Base-by-base conservation (phyloP, 1,140 invertebrate species). In the Bombus waltoni region DNA sequence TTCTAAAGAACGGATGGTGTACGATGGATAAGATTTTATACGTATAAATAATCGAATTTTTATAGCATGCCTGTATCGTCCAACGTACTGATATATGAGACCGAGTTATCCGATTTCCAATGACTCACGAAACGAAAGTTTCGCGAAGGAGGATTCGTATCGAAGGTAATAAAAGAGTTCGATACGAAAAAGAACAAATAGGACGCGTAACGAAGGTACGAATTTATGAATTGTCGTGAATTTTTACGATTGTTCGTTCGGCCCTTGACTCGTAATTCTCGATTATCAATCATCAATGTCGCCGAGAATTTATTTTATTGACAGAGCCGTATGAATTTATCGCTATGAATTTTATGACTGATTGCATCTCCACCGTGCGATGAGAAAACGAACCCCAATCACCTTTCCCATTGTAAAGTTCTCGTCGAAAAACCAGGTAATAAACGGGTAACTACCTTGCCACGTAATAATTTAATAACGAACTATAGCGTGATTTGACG, bases 281-380 rank as follows among this genome's bases (percentile, higher is more conserved):
- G 25, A 79, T 78, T 78, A n/a, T 47, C 65, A 35, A 79, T 78
- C 65, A 40, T 44, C 1, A 35, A 78, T 10, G n/a, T 66, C 40
- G 15, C 1, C 0, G 18, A 25, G 1, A 28, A 66, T 44, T 78
- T 57, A 66, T 44, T 13, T 8, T 22, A 53, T 53, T 53, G 47
- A 22, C 47, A 53, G 47, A 53, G 47, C 1, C 47, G 6, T n/a
- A 78, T 65, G 6, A 22, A 80, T 68, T 70, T 47, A 38, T 40
- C 22, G 22, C 10, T 22, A 15, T 3, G 3, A 35, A 40, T 35
- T 68, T 79, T 68, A 70, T 8, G 32, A 40, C 32, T 11, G 18
- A 70, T 70, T 70, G 44, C 42, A 42, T 70, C 25, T 15, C 8
- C 44, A 3, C 25, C 3, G 6, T 2, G 15, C n/a, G 3, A n/a